Evolutionary conservation across 2,797 vertebrate genomes (phyloP), one percentile per base, ranked within the genome.

Genomic region (Jordanella pulchra): DNA sequence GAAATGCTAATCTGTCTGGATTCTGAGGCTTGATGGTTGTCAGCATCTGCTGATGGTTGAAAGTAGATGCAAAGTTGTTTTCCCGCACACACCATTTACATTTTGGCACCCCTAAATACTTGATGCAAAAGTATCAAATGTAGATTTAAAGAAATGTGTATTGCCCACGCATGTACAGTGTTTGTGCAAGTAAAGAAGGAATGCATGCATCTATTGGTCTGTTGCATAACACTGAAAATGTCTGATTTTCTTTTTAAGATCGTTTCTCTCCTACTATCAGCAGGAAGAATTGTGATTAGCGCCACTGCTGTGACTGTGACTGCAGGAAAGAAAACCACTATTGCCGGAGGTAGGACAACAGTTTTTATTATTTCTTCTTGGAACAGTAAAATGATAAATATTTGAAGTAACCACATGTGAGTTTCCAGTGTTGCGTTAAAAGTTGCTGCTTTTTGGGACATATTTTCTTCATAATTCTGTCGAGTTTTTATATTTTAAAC

Each of bases 341-440:
- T 97, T 18, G 96, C 97, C 79, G 97, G 97, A 98, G 97, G 97
- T 99, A 97, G 89, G 96, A 82, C 27, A 53, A 73, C 10, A 27
- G 0, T 6, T 58, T 71, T 32, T 13, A 45, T 50, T 21, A 56
- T 17, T 67, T 27, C 63, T 54, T 72, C 50, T 7, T 39, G 5
- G 35, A 39, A 39, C 4, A 7, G 5, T 39, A 39, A 39, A 39
- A 39, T 39, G 35, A 39, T 4, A 39, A 39, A 39, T 39, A 5
- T 7, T 39, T 39, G n/a, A n/a, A n/a, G n/a, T n/a, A 30, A 27
- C 27, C 28, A 30, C 28, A 30, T 61, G 11, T n/a, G 35, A 61
- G 11, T 32, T 39, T 14, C 10, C 39, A 60, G 35, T 61, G 58
- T 14, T 23, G n/a, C 5, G 21, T 1, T n/a, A 5, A 39, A 39